Conservation (phyloP, 2,113 vertebrate species). For the Panthera leo region DNA sequence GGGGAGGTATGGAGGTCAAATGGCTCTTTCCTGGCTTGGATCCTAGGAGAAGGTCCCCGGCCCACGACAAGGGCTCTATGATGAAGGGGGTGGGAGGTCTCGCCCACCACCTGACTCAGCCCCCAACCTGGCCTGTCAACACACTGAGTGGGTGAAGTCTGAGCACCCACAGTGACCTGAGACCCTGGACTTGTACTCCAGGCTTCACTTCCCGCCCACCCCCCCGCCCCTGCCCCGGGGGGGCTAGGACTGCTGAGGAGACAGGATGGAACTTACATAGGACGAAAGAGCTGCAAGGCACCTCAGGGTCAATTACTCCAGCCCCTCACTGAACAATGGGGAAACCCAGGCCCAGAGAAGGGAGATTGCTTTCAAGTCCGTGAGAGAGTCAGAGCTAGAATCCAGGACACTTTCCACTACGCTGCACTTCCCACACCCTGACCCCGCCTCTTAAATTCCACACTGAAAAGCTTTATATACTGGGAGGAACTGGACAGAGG, state of each 20-base stretch:
- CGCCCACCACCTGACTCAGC: neutral
- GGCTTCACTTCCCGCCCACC: neutral
- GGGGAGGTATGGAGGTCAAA: neutral
- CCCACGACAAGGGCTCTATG: neutral
- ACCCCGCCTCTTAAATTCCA: neutral
- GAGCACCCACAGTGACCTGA: neutral
- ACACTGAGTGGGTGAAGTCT: neutral
- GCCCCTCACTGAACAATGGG: neutral
- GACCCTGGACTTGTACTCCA: no score
- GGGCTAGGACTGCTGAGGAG: neutral
- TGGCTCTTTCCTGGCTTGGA: neutral
- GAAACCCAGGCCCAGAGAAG: neutral
- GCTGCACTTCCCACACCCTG: accelerated
- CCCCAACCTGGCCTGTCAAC: neutral
- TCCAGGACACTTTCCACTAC: neutral
- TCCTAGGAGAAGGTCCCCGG: neutral
- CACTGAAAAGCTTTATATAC: neutral
- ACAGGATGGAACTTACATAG: neutral
- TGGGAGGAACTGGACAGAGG: neutral
- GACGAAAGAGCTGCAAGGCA: neutral
- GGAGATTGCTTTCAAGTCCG: neutral
- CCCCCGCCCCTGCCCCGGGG: no score
- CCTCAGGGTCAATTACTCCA: neutral
- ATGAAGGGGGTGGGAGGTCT: accelerated
- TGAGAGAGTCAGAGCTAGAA: neutral